A percentile compares a stretch with the other conserved stretches of the same genome.
phyloP scores from a whole-genome alignment of 2,113 vertebrate species.

The Jaculus jaculus region DNA sequence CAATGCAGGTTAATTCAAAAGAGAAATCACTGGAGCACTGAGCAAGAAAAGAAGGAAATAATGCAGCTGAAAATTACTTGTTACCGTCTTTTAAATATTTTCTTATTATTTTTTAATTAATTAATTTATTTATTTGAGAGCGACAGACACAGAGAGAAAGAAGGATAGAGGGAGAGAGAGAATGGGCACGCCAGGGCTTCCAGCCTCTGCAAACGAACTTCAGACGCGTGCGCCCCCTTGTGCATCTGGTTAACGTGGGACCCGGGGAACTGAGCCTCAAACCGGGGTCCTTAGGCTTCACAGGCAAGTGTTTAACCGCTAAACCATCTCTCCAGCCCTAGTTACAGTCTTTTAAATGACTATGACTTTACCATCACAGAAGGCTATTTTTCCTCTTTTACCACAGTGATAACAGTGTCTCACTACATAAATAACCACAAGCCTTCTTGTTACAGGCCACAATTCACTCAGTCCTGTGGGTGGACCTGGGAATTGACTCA shows the following conservation, averaged over 20 bases:
- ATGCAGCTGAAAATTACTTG: background rate
- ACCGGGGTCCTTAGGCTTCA: no score
- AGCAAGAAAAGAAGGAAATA: background rate
- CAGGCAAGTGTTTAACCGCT: no score
- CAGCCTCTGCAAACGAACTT: no score
- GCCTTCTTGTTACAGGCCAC: background rate
- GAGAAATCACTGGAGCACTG: background rate
- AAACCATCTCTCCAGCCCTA: no score
- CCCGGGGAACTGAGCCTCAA: no score
- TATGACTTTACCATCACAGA: background rate
- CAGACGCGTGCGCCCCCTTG: no score
- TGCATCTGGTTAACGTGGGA: no score
- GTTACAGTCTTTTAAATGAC: background rate
- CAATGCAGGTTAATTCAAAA: background rate
- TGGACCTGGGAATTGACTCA: background rate
- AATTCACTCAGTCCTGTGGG: rapidly evolving
- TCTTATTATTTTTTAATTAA: no score
- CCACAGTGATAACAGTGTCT: background rate
- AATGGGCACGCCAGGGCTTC: no score
- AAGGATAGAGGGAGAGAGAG: no score
- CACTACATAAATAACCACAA: background rate
- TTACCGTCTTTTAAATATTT: background rate
- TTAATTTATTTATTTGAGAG: no score
- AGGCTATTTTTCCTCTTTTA: background rate
- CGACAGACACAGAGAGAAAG: no score